Base-by-base conservation (phyloP, 1,140 invertebrate genomes). In the Augochlora pura region DNA sequence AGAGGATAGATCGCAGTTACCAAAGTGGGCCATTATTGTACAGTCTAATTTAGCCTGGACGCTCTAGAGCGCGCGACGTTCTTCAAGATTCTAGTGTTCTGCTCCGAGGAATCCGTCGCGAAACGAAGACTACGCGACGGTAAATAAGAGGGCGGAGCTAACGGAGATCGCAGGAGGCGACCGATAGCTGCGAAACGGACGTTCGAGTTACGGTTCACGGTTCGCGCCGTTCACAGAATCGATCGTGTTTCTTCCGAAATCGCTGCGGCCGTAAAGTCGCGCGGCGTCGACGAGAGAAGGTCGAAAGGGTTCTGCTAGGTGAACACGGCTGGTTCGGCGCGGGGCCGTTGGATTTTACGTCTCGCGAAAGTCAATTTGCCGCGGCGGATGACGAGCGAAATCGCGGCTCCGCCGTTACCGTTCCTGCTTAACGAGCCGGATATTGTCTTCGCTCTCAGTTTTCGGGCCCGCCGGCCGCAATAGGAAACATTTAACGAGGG, bases 21-120 rank as follows among this genome's bases (percentile, higher is more conserved):
- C 66, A 74, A 46, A 59, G 77, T 79, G 77, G 77, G 77, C 77
- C 71, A 79, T 74, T 73, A 74, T 66, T 74, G 77, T 79, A 79
- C 54, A 74, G 62, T 60, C 21, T 79, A 59, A 74, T 67, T 74
- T 74, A 60, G n/a, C 1, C 49, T 12, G 71, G 38, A 79, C 63
- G 25, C 52, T 66, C 6, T 25, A 64, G n/a, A 46, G 62, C 38
- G 75, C 67, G 25, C 12, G 52, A n/a, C n/a, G 42, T 32, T 79
- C 60, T 71, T 72, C 12, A 27, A 39, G 32, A 57, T 64, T 72
- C 9, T 71, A 64, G 68, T 66, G 73, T 42, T 49, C 32, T 27
- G 62, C 38, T 46, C 12, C 59, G 75, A 32, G 18, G 23, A 21
- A 54, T 39, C 18, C 25, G 12, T 8, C 32, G 21, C 5, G 0